Evolutionary conservation across 2,797 vertebrate genomes (phyloP), one percentile per base, ranked within the genome.

Genomic region (Acanthornis magna): DNA sequence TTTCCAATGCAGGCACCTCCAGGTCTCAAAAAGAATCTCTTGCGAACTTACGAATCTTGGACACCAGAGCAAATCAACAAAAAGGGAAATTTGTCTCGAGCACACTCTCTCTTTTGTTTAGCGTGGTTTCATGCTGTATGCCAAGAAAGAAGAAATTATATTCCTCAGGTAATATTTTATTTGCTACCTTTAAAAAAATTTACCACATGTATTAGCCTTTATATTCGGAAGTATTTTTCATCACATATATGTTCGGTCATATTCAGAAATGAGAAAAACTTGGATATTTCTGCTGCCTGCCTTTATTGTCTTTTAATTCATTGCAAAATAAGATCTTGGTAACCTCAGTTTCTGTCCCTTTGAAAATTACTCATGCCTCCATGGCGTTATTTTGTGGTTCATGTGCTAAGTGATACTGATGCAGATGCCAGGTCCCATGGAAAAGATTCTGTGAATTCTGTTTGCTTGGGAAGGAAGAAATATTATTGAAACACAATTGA

Each of bases 121-220:
- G 99, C 99, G 16, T 99, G 99, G 99, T 99, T 99, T 97, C 99
- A 99, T 70, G 99, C 99, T 65, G 98, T 99, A 23, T 99, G 99
- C 96, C 99, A 99, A 95, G 99, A 99, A 97, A 98, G 99, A 97
- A 98, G 99, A 95, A 99, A 99, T 96, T 99, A 99, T 79, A 99
- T 99, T 94, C 99, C 99, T 77, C 99, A 99, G 98, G 99, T 99
- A 96, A 90, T 40, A 29, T 50, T 51, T 81, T 82, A 68, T 32
- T 30, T 65, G 27, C 6, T 57, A 8, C 54, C 26, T 81, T 93
- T 84, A 53, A 1, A 62, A 88, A 87, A 51, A 29, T 1, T 11
- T 54, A 8, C 13, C 14, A 5, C 1, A 22, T 88, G 81, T 74
- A 50, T 74, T 93, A 66, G 4, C 6, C 62, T 63, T 72, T 83